Base-by-base conservation (phyloP, 2,888 invertebrate species). In the Nomada fabriciana region DNA sequence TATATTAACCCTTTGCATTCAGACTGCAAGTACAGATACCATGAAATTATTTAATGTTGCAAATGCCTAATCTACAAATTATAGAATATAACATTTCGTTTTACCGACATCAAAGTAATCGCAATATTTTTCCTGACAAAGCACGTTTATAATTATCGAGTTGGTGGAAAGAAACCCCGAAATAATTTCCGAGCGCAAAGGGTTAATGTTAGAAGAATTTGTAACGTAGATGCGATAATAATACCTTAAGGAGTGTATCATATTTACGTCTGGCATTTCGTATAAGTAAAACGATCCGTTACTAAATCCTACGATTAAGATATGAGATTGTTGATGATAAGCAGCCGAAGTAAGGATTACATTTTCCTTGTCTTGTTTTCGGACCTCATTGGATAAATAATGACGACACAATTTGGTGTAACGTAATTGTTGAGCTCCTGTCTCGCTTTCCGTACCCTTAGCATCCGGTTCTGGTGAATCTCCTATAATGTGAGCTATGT, bases 221-320 rank as follows among this genome's bases (percentile, higher is more conserved):
- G 13, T 23, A 23, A 25, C 11, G 53, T 20, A 23, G 29, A 47
- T 36, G 36, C 50, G 20, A 55, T 36, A 36, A 50, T 7, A 57
- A 25, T 91, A 95, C 94, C 95, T 95, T 50, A 97, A 94, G 13
- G 96, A 98, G 94, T 99, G 99, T 82, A 99, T 97, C 88, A 98
- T 94, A 90, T 97, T 98, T 74, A 98, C 98, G 63, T 98, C 98
- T 0, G 99, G 99, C 95, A 99, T 95, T 94, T 99, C 99, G 92
- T 99, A 98, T 0, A 99, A 95, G 92, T 97, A 97, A 94, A 99
- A 99, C 42, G 97, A 95, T 2, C 99, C 99, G 85, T 96, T 97
- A 20, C 97, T 97, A 93, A 98, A 99, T 10, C 98, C 99, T 52
- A 97, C 96, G 0, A 99, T 97, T 73, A 99, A 94, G 85, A 99